Evolutionary conservation across 2,797 vertebrate genomes (phyloP).

Genomic region (Oreortyx pictus): DNA sequence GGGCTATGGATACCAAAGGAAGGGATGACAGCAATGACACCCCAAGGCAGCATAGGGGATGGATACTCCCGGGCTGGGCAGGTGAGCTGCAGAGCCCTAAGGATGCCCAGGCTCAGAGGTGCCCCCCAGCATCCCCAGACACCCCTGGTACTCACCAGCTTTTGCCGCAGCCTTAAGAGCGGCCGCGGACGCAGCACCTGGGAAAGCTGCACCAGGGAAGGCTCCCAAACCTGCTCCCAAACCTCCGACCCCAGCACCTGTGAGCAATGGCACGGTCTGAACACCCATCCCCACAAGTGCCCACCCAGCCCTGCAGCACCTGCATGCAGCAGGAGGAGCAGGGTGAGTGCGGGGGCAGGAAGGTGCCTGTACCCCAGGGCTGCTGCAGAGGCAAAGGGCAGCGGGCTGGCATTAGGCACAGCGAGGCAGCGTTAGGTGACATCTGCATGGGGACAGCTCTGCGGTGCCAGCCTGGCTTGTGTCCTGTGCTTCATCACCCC

Average conservation of each 20-base stretch:
- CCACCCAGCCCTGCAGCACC: too few species aligned
- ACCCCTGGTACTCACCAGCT: slow-evolving; percentile 72
- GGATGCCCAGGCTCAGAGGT: neutral
- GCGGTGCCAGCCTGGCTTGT: neutral
- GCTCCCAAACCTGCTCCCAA: neutral
- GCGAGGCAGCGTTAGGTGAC: neutral
- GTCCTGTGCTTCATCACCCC: neutral
- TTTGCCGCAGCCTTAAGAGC: slow-evolving; percentile 81
- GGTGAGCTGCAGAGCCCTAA: neutral
- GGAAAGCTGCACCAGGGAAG: slow-evolving; percentile 40
- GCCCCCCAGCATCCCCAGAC: accelerated
- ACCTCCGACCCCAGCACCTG: slow-evolving; percentile 49
- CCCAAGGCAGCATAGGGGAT: neutral
- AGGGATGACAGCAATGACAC: neutral
- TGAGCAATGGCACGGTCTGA: too few species aligned
- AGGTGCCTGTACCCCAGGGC: neutral
- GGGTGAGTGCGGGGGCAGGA: neutral
- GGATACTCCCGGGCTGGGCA: neutral
- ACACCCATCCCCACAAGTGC: too few species aligned
- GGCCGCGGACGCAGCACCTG: slow-evolving; percentile 49
- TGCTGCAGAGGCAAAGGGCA: accelerated
- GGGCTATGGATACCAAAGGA: neutral
- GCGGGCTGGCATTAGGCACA: neutral
- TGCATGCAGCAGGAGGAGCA: neutral
- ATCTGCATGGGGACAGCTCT: neutral